Evolutionary conservation across 1,140 invertebrate genomes (phyloP), one percentile per base, ranked within the genome.

Genomic region (Brevipalpus yothersi): DNA sequence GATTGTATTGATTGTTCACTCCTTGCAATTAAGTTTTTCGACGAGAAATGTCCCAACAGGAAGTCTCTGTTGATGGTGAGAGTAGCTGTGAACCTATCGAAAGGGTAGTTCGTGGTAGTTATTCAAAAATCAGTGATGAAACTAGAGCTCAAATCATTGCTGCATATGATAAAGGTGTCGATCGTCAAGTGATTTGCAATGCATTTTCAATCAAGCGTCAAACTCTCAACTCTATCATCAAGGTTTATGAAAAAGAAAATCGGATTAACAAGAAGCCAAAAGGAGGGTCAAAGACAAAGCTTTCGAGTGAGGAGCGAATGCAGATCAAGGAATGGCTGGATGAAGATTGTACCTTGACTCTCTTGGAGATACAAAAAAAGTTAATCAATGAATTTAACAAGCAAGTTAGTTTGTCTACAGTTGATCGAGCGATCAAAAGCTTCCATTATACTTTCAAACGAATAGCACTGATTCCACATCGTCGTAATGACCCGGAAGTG

Each of bases 401-500:
- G 39, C 21, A 23, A 23, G 39, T 54, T 54, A 31, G 21, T 54
- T 23, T 54, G 11, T 31, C 21, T 21, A 57, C 56, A 41, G 42
- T 57, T 41, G 17, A 31, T 43, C 15, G 41, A 15, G 39, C 56
- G 7, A 17, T 57, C 11, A 9, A 41, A 12, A 41, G 23, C 4
- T 57, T 57, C 17, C 23, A 23, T 31, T 57, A 57, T 41, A 17
- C 56, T 21, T 42, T 57, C 56, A 57, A 57, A 57, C 39, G 56
- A 7, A 41, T 57, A 15, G 15, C 56, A 12, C 17, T 57, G 13
- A 31, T 57, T 17, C 56, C 56, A 21, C 39, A 57, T n/a, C 15
- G 12, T 19, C 13, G 56, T 10, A 57, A 57, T 4, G 41, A 19
- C 17, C 31, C 31, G 7, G 23, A 31, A 13, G 23, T 31, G 15